A percentile compares a stretch with the other conserved stretches of the same genome.
phyloP scores from a whole-genome alignment of 2,113 vertebrate genomes.

The Opisthocomus hoazin region DNA sequence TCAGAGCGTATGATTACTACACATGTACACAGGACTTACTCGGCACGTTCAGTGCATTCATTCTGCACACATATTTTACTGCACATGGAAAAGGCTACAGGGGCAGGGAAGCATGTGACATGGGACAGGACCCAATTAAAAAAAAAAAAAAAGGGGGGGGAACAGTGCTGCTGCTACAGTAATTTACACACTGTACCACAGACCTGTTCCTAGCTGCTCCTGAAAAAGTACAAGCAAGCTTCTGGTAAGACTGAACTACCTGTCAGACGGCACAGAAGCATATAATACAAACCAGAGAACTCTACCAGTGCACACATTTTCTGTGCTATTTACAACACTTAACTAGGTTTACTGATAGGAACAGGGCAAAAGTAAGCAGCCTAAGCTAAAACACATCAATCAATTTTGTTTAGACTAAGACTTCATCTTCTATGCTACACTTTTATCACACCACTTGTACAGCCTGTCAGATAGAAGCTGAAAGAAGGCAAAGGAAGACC shows the following conservation, averaged over 20 bases:
- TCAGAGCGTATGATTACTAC: neutral
- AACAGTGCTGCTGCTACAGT: neutral
- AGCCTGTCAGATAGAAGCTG: neutral
- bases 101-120: rapidly evolving
- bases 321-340: neutral
- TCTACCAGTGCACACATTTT: neutral
- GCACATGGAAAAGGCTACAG: neutral
- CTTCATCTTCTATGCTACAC: neutral
- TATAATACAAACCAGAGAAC: neutral
- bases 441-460: neutral
- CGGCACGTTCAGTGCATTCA: neutral
- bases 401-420: neutral
- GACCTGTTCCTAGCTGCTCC: neutral
- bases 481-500: neutral
- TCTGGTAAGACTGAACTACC: neutral
- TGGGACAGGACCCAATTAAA: neutral
- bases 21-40: neutral
- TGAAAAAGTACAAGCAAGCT: neutral
- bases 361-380: neutral
- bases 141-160: too few relatives aligned
- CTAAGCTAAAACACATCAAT: neutral
- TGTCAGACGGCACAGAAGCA: rapidly evolving
- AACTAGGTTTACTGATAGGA: neutral
- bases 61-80: neutral
- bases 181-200: neutral